Conservation (phyloP, 2,888 invertebrate genomes). For the Oxycera nigricornis region DNA sequence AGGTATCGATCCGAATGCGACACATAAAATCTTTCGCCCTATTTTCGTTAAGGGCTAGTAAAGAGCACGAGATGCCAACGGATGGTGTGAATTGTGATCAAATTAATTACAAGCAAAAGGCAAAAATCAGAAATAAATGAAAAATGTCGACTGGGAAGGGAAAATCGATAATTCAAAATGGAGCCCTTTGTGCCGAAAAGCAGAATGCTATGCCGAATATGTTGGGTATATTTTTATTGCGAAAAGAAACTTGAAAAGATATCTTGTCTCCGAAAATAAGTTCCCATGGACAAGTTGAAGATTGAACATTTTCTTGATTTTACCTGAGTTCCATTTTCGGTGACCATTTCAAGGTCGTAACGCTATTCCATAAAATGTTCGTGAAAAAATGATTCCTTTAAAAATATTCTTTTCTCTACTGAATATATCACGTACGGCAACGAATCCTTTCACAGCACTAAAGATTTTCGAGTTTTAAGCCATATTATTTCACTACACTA, state of each 20-base stretch:
- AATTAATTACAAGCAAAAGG: constrained; percentile 14
- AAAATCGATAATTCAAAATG: constrained; percentile 61
- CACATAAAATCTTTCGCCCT: constrained; percentile 19
- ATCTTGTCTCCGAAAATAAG: background rate
- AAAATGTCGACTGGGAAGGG: constrained; percentile 34
- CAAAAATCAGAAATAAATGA: background rate
- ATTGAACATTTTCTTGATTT: no score
- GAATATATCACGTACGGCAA: constrained; percentile 24
- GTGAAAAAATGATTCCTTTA: constrained; percentile 1
- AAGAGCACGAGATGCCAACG: constrained; percentile 3
- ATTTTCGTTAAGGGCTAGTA: background rate
- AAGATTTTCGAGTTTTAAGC: constrained; percentile 41
- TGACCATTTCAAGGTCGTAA: constrained; percentile 58
- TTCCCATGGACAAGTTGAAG: background rate
- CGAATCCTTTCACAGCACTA: constrained; percentile 30
- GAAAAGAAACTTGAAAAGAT: background rate
- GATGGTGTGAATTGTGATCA: background rate
- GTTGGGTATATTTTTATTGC: background rate
- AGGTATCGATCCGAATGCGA: constrained; percentile 46
- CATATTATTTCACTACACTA: constrained; percentile 45
- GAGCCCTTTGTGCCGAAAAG: constrained; percentile 52
- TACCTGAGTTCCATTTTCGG: constrained; percentile 63
- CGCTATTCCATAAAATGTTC: constrained; percentile 37
- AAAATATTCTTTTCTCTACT: constrained; percentile 20
- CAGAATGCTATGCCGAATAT: background rate